Evolutionary conservation across 2,888 invertebrate genomes (phyloP).

Genomic region (Icerya purchasi): DNA sequence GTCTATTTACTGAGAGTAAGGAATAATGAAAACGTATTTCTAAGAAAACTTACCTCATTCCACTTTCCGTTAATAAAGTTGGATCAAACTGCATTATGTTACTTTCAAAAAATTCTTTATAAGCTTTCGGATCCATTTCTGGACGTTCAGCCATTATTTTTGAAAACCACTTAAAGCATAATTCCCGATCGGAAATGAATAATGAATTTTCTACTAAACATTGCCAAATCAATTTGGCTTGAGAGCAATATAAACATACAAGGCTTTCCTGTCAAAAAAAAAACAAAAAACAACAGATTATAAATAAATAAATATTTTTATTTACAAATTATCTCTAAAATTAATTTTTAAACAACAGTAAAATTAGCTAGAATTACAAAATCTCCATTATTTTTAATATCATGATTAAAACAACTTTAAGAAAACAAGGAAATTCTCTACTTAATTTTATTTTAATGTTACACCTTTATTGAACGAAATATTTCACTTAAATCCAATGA

Average conservation of each 20-base stretch:
- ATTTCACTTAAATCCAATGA: too few species aligned
- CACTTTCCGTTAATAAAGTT: constrained; percentile 66
- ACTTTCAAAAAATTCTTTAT: constrained; percentile 84
- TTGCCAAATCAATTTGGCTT: constrained; percentile 93
- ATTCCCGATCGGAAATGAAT: constrained; percentile 77
- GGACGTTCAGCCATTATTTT: constrained; percentile 93
- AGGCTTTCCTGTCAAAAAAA: constrained; percentile 53
- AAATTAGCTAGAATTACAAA: too few species aligned
- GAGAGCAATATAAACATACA: constrained; percentile 87
- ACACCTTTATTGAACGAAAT: too few species aligned
- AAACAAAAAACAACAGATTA: constrained; percentile 5
- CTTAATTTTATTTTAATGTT: too few species aligned
- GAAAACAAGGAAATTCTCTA: too few species aligned
- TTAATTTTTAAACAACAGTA: background rate
- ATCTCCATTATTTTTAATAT: too few species aligned
- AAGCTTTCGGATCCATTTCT: constrained; percentile 86
- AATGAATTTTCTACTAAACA: constrained; percentile 85
- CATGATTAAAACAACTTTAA: too few species aligned
- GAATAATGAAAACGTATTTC: background rate
- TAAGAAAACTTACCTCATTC: constrained; percentile 48
- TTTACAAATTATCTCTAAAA: background rate
- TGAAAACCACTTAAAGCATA: constrained; percentile 95
- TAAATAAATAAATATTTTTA: background rate
- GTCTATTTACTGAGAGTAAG: background rate
- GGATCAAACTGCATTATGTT: constrained; percentile 85